phyloP scores from a whole-genome alignment of 2,113 vertebrate genomes.

The Vanacampus margaritifer region DNA sequence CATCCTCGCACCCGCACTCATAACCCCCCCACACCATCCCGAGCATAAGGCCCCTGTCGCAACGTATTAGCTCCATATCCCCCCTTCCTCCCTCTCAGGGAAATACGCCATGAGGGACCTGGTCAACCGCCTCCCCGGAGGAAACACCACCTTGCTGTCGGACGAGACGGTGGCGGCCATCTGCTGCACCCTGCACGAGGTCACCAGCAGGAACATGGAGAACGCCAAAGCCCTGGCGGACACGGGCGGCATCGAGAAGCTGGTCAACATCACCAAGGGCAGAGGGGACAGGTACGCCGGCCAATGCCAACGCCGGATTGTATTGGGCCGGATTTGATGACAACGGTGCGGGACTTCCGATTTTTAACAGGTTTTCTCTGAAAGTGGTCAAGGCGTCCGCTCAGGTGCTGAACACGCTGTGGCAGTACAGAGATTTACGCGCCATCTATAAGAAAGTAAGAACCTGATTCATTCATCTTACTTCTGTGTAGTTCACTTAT shows the following conservation, averaged over 20 bases:
- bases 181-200: slow-evolving; percentile 96
- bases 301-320: no score
- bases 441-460: slow-evolving; percentile 98
- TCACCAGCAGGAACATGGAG: slow-evolving; percentile 98
- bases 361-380: slow-evolving; percentile 81
- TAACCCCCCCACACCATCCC: not conserved
- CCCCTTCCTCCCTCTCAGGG: slow-evolving; percentile 68
- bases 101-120: slow-evolving; percentile 97
- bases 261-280: slow-evolving; percentile 96
- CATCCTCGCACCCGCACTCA: no score
- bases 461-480: not conserved
- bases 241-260: slow-evolving; percentile 93
- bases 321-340: no score
- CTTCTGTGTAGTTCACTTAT: not conserved
- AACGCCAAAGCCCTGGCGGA: slow-evolving; percentile 96
- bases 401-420: slow-evolving; percentile 94
- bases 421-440: slow-evolving; percentile 96
- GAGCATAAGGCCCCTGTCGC: not conserved
- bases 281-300: slow-evolving; percentile 85
- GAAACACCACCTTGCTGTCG: slow-evolving; percentile 81
- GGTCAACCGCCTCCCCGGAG: slow-evolving; percentile 91
- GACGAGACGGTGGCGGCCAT: slow-evolving; percentile 93
- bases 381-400: slow-evolving; percentile 97
- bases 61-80: not conserved
- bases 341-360: no score